phyloP scores from a whole-genome alignment of 2,797 vertebrate species.

The Danionella dracula region DNA sequence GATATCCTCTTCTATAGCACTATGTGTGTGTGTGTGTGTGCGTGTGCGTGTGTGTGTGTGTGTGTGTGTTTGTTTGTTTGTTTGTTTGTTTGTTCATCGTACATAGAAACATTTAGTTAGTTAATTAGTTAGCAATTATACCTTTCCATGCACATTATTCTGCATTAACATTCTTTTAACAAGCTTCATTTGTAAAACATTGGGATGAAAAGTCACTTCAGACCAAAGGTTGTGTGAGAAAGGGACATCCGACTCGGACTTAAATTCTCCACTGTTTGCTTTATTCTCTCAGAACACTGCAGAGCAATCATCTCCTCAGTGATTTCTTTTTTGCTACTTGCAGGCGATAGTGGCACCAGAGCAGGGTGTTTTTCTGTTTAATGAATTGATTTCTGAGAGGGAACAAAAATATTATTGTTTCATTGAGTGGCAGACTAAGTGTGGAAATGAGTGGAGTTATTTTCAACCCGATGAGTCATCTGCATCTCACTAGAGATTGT shows the following conservation, averaged over 20 bases:
- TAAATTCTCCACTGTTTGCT: constrained; percentile 14
- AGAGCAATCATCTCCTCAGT: constrained; percentile 11
- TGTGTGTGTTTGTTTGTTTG: too few relatives aligned
- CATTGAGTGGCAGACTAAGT: constrained; percentile 17
- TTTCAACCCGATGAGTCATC: constrained; percentile 37
- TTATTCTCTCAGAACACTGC: background rate
- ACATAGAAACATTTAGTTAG: too few relatives aligned
- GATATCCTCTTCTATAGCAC: constrained; percentile 3
- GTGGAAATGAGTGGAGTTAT: constrained; percentile 24
- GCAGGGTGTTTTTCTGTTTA: constrained; percentile 14
- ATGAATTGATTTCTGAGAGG: constrained; percentile 23
- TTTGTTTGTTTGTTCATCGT: too few relatives aligned
- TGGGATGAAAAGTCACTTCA: constrained; percentile 27
- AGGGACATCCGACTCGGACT: constrained; percentile 23
- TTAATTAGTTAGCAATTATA: too few relatives aligned
- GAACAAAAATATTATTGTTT: constrained; percentile 32
- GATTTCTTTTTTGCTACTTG: constrained; percentile 17
- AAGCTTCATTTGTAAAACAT: too few relatives aligned
- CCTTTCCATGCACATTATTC: too few relatives aligned
- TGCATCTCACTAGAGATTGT: constrained; percentile 24
- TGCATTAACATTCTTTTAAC: too few relatives aligned
- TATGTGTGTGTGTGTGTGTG: background rate
- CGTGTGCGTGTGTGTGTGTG: too few relatives aligned
- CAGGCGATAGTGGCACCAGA: background rate
- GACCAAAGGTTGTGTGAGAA: constrained; percentile 36